A percentile compares a stretch with the other conserved stretches of the same genome.
Evolutionary conservation across 2,113 vertebrate genomes (phyloP).

Genomic region (Cyanoliseus patagonus): DNA sequence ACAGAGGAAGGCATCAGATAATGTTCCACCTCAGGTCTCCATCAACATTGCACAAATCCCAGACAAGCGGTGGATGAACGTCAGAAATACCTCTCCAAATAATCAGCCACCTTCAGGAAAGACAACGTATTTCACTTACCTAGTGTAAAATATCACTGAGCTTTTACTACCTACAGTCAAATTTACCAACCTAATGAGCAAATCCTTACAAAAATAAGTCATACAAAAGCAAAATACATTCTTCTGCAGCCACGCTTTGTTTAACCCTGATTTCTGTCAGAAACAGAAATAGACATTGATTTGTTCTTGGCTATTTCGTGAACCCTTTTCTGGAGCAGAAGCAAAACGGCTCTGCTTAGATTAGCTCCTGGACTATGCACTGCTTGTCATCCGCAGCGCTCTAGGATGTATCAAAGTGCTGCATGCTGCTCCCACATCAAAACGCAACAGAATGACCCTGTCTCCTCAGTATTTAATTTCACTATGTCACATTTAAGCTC

Average conservation of each 20-base stretch:
- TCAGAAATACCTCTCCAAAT: neutral
- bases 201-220: neutral
- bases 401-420: neutral
- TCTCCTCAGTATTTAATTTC: neutral
- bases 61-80: fast-evolving
- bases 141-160: neutral
- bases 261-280: neutral
- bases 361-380: neutral
- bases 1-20: neutral
- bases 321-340: neutral
- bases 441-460: neutral
- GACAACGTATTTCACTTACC: neutral
- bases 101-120: neutral
- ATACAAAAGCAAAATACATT: neutral
- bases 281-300: neutral
- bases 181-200: neutral
- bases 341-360: neutral
- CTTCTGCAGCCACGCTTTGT: neutral
- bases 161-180: neutral
- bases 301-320: neutral
- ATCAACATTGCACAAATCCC: neutral
- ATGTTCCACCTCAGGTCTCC: neutral
- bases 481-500: neutral
- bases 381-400: neutral
- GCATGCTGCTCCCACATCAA: neutral